phyloP scores from a whole-genome alignment of 2,888 invertebrate genomes.

The Himalopsyche kuldschensis region DNA sequence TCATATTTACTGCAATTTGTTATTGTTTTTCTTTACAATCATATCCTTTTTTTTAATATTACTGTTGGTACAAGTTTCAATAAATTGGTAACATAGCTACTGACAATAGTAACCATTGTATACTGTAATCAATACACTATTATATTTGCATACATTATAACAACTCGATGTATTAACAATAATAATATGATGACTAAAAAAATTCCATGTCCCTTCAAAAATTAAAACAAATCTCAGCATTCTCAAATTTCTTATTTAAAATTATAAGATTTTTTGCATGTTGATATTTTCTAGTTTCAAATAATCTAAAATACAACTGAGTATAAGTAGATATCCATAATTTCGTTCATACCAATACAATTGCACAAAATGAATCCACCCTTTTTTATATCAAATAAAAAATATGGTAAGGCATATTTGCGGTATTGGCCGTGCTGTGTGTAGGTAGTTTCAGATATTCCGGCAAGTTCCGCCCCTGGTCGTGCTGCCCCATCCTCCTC shows the following conservation, averaged over 20 bases:
- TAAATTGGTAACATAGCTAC: too few relatives aligned
- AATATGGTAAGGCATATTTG: neutral
- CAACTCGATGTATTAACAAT: too few relatives aligned
- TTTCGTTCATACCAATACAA: neutral
- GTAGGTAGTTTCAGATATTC: neutral
- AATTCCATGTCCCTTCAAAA: too few relatives aligned
- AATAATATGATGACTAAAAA: too few relatives aligned
- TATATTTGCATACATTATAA: too few relatives aligned
- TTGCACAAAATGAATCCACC: neutral
- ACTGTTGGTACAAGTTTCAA: too few relatives aligned
- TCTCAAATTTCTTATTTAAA: too few relatives aligned
- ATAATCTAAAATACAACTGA: neutral
- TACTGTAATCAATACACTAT: too few relatives aligned
- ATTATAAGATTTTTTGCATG: too few relatives aligned
- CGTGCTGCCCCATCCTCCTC: neutral
- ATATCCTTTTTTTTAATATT: neutral
- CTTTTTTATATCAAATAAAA: neutral
- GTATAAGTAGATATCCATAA: neutral
- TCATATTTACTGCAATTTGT: slow-evolving; percentile 23
- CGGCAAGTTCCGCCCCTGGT: neutral
- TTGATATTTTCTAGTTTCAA: too few relatives aligned
- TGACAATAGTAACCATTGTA: too few relatives aligned
- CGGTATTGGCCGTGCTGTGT: neutral
- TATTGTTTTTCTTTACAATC: slow-evolving; percentile 7
- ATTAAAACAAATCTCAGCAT: too few relatives aligned